phyloP scores from a whole-genome alignment of 64 coral and sea anemone species.

The Astreopora myriophthalma region DNA sequence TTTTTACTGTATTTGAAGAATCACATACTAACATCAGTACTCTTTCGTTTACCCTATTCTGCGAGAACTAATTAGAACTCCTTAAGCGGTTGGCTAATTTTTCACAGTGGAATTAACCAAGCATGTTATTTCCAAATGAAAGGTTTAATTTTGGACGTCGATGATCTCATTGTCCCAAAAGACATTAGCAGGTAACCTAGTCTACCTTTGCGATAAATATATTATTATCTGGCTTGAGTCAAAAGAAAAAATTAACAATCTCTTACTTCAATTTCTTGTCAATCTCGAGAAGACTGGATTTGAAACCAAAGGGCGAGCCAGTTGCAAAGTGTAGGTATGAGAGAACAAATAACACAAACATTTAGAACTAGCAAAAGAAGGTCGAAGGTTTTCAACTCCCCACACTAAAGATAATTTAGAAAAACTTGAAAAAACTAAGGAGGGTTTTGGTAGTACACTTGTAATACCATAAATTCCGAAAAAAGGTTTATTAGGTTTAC shows the following conservation, averaged over 20 bases:
- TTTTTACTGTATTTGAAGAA: too few relatives aligned
- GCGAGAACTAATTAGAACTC: neutral
- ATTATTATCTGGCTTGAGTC: neutral
- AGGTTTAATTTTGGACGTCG: neutral
- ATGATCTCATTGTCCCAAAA: neutral
- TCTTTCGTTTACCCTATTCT: neutral
- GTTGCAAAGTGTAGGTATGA: neutral
- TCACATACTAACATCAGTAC: neutral
- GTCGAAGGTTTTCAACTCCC: neutral
- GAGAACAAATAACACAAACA: neutral
- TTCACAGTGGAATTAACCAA: neutral
- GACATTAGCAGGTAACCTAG: neutral
- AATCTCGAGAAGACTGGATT: conserved; percentile 13
- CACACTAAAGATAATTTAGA: neutral
- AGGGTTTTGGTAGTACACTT: neutral
- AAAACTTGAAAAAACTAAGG: neutral
- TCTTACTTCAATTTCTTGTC: neutral
- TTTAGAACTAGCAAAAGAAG: neutral
- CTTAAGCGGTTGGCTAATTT: neutral
- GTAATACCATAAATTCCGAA: too few relatives aligned
- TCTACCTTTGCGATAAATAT: neutral
- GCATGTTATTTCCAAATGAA: neutral
- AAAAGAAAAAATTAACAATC: neutral
- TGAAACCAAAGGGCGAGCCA: neutral
- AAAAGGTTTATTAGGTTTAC: too few relatives aligned